These are phyloP conservation scores for Diorhabda sublineata DNA, from an alignment of 1,140 invertebrate species.

Conservation along the genomic window DNA sequence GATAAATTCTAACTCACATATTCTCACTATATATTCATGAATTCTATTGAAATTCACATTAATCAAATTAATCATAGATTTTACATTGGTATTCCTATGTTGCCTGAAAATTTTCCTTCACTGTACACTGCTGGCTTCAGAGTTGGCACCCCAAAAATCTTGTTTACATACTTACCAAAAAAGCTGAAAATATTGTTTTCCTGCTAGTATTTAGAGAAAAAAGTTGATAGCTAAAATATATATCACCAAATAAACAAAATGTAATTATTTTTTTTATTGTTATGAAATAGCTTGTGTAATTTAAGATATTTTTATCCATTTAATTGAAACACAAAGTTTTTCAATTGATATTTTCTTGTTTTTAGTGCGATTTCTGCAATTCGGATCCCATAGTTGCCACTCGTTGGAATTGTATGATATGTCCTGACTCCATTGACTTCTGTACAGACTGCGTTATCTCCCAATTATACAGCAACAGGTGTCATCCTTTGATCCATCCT, in stretches of 20 bases:
- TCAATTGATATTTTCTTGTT: conserved; percentile 5
- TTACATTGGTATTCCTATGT: no score
- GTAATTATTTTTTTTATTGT: background rate
- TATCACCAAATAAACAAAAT: background rate
- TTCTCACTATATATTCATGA: no score
- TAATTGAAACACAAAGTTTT: background rate
- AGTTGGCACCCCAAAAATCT: no score
- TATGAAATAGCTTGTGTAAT: background rate
- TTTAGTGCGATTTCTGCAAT: conserved; percentile 64
- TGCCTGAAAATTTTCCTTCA: no score
- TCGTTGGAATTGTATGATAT: conserved; percentile 65
- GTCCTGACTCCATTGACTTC: conserved; percentile 44
- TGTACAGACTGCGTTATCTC: conserved; percentile 47
- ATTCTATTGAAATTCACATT: no score
- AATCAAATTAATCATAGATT: no score
- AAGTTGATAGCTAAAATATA: background rate
- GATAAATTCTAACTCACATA: no score
- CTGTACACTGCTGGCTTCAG: no score
- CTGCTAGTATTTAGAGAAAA: no score
- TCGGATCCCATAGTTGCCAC: conserved; percentile 63
- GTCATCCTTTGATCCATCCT: conserved; percentile 42
- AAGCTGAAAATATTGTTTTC: no score
- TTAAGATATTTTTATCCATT: conserved; percentile 6
- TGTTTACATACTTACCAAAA: no score
- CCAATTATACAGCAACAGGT: conserved; percentile 43